Evolutionary conservation across 1,140 invertebrate genomes (phyloP).

Genomic region (Rhynchophorus ferrugineus): DNA sequence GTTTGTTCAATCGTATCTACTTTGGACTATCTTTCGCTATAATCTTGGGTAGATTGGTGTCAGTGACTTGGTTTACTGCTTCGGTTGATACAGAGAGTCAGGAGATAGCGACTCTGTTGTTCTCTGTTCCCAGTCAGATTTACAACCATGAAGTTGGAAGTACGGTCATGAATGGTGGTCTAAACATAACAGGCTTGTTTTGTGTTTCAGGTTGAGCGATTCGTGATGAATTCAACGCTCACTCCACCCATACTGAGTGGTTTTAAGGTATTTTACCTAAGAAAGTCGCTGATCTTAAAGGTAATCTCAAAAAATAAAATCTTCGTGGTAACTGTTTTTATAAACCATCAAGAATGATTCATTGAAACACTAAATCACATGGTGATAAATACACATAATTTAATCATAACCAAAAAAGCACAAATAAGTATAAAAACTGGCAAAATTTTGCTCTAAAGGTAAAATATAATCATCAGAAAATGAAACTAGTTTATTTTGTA

Average conservation of each 20-base stretch:
- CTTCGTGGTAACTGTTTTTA: too few species aligned
- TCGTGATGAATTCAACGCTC: slow-evolving; percentile 6
- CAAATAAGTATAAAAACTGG: too few species aligned
- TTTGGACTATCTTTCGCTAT: slow-evolving; percentile 11
- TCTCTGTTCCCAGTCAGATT: slow-evolving; percentile 5
- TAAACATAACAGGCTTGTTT: neutral
- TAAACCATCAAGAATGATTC: too few species aligned
- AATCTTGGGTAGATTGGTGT: slow-evolving; percentile 4
- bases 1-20: slow-evolving; percentile 2
- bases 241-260: slow-evolving; percentile 11
- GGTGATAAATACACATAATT: too few species aligned
- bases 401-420: too few species aligned
- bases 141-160: slow-evolving; percentile 20
- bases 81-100: slow-evolving; percentile 7
- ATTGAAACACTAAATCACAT: too few species aligned
- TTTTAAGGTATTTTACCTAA: slow-evolving; percentile 8
- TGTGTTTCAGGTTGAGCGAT: slow-evolving; percentile 15
- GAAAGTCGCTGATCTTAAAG: slow-evolving; percentile 12
- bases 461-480: too few species aligned
- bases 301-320: too few species aligned
- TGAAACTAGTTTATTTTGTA: too few species aligned
- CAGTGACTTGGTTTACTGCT: slow-evolving; percentile 9
- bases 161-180: neutral
- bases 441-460: too few species aligned
- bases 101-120: neutral